These are phyloP conservation scores for Morpho deidamia DNA, from an alignment of 2,888 invertebrate genomes.

Conservation along the genomic window DNA sequence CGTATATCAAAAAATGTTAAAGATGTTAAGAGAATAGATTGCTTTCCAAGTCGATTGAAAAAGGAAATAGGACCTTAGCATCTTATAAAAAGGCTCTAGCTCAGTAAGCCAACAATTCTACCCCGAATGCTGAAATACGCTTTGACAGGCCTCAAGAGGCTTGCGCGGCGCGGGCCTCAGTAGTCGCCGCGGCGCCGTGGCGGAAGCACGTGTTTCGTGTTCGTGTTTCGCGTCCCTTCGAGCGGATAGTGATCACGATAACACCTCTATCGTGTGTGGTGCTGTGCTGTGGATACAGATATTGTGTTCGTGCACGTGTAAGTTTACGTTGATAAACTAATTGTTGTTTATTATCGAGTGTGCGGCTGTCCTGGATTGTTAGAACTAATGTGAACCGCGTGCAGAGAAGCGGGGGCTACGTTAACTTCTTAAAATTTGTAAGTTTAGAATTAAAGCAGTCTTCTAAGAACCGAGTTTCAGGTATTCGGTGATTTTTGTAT, in stretches of 20 bases:
- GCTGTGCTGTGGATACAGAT: slow-evolving; percentile 29
- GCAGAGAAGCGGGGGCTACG: slow-evolving; percentile 3
- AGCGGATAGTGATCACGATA: slow-evolving; percentile 56
- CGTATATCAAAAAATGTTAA: neutral
- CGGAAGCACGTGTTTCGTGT: slow-evolving; percentile 39
- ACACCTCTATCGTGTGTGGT: slow-evolving; percentile 24
- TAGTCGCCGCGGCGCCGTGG: slow-evolving; percentile 48
- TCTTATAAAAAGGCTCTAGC: slow-evolving; percentile 25
- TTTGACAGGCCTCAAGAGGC: slow-evolving; percentile 51
- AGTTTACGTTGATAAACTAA: slow-evolving; percentile 2
- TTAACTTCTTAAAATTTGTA: slow-evolving; percentile 17
- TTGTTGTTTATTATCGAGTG: neutral
- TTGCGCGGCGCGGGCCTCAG: slow-evolving; percentile 60
- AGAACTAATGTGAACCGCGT: slow-evolving; percentile 10
- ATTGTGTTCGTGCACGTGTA: slow-evolving; percentile 28
- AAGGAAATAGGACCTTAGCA: slow-evolving; percentile 32
- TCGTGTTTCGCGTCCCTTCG: slow-evolving; percentile 26
- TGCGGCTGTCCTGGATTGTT: neutral
- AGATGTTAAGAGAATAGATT: neutral
- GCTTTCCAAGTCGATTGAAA: slow-evolving; percentile 6
- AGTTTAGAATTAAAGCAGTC: slow-evolving; percentile 3
- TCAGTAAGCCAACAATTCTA: slow-evolving; percentile 42
- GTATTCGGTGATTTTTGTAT: neutral
- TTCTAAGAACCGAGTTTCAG: too few relatives aligned
- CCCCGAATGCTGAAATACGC: slow-evolving; percentile 36